A percentile compares a stretch with the other conserved stretches of the same genome.
These are phyloP conservation scores for Beris chalybata DNA, from an alignment of 2,888 invertebrate species.

Conservation along the genomic window DNA sequence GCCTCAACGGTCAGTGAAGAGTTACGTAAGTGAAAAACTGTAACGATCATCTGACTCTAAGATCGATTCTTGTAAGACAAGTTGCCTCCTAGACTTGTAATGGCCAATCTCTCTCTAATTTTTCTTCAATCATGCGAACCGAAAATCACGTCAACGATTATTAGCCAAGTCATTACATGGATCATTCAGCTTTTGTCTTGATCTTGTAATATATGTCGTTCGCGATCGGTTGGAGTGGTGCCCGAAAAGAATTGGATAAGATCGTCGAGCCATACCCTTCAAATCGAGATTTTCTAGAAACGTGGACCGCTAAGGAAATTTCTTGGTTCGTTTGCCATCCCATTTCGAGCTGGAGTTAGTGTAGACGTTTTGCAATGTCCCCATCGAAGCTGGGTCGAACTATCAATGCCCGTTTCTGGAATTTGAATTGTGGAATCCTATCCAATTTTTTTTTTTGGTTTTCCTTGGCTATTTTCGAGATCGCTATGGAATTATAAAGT, in stretches of 20 bases:
- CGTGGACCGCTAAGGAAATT: too few species aligned
- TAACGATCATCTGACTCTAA: slow-evolving; percentile 5
- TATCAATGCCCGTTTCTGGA: too few species aligned
- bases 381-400: too few species aligned
- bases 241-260: neutral
- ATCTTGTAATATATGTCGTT: neutral
- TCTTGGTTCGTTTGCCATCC: too few species aligned
- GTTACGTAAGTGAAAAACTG: slow-evolving; percentile 17
- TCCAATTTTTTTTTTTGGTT: too few species aligned
- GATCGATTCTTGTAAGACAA: slow-evolving; percentile 14
- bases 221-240: neutral
- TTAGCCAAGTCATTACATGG: slow-evolving; percentile 33
- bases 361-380: too few species aligned
- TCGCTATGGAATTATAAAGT: slow-evolving; percentile 29
- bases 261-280: slow-evolving; percentile 1
- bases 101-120: slow-evolving; percentile 31
- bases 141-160: slow-evolving; percentile 38
- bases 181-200: slow-evolving; percentile 27
- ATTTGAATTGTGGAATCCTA: too few species aligned
- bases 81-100: slow-evolving; percentile 15
- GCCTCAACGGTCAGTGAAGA: neutral
- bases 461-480: too few species aligned
- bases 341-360: too few species aligned
- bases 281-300: too few species aligned
- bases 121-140: slow-evolving; percentile 38